These are phyloP conservation scores for Philereme vetulata DNA, from an alignment of 2,888 invertebrate species.

Conservation along the genomic window DNA sequence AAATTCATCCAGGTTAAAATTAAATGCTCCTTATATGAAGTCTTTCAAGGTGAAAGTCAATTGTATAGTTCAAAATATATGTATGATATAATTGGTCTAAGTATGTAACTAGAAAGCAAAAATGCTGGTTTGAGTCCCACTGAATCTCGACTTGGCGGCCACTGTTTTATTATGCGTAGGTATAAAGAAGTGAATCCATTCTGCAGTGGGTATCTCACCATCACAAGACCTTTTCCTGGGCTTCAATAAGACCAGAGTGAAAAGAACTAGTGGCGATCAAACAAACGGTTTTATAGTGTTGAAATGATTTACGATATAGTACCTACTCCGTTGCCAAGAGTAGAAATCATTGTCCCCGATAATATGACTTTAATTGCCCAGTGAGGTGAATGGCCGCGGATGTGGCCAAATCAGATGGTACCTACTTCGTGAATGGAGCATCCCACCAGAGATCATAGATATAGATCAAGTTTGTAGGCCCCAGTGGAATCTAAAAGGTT, in stretches of 20 bases:
- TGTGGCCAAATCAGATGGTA: conserved; percentile 53
- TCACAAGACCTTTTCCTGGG: too few species aligned
- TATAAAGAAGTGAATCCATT: too few species aligned
- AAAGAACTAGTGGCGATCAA: too few species aligned
- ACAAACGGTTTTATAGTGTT: neutral
- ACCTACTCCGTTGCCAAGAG: conserved; percentile 1
- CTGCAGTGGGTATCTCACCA: too few species aligned
- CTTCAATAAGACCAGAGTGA: too few species aligned
- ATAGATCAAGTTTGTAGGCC: conserved; percentile 43
- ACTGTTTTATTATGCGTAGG: too few species aligned
- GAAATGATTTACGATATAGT: neutral
- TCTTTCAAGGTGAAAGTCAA: neutral
- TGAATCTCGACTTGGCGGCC: too few species aligned
- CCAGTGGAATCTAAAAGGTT: conserved; percentile 37
- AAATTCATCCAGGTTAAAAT: conserved; percentile 13
- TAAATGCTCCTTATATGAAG: neutral
- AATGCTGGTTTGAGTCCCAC: too few species aligned
- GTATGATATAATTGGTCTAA: too few species aligned
- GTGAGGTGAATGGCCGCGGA: conserved; percentile 61
- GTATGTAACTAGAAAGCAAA: too few species aligned
- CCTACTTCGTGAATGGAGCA: conserved; percentile 67
- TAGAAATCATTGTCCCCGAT: conserved; percentile 49
- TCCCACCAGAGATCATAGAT: conserved; percentile 58
- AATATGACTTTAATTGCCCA: conserved; percentile 60
- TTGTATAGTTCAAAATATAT: neutral